Base-by-base conservation (phyloP, 2,113 vertebrate species). In the Carassius gibelio region DNA sequence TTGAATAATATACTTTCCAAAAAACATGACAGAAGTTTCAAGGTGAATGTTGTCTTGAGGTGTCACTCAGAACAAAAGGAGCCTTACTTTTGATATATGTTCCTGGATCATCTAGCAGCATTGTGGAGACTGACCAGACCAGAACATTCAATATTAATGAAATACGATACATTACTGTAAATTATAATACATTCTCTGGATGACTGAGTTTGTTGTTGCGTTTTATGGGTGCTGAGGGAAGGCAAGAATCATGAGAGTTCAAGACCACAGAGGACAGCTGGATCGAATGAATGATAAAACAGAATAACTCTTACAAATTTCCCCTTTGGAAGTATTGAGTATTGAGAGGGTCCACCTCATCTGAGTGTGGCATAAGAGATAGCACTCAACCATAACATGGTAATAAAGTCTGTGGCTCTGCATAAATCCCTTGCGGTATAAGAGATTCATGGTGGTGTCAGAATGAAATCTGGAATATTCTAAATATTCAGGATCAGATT, bases 131-230 rank as follows among this genome's bases (percentile, higher is more conserved):
- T 55, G 81, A 80, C 30, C 17, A 30, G 50, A 84, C 76, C n/a
- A 62, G 26, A 62, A 86, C 80, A 34, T 77, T 62, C 52, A n/a
- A 79, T 36, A 84, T 62, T 42, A 82, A 48, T 72, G 15, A 84
- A 83, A 81, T 82, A 38, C 5, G 36, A 38, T 38, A 38, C 3
- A 38, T 38, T 9, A 55, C 15, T 55, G 52, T 55, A 71, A 45
- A 50, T 71, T 86, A 10, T 34, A 23, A 13, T 0, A 76, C 14
- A 23, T 77, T 77, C 42, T 48, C 48, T 48, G 38, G 21, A 23
- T 45, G 71, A 21, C 36, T 9, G 52, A 52, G 50, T 77, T 55
- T 57, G 19, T 36, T 17, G 48, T 14, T 50, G 50, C 4, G 45
- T 57, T 77, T 55, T 36, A 36, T 71, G 11, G 36, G 8, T 52